Evolutionary conservation across 2,113 vertebrate species (phyloP).

Genomic region (Phodopus roborovskii): DNA sequence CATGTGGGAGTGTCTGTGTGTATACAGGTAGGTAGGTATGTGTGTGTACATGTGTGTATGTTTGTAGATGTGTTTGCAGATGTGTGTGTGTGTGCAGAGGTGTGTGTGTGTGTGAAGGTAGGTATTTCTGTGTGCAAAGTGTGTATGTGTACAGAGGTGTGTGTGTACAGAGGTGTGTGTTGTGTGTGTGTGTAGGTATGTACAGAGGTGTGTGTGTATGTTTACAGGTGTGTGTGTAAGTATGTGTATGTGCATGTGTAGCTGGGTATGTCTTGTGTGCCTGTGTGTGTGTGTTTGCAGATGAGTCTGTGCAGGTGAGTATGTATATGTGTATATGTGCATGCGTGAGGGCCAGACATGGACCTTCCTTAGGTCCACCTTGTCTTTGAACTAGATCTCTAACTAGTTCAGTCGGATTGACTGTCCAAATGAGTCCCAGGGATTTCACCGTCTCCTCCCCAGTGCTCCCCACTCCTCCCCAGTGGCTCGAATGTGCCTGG

Average conservation of each 20-base stretch:
- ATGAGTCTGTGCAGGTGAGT: background rate
- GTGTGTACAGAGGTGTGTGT: too few relatives aligned
- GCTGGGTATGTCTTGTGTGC: background rate
- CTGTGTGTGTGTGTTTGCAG: background rate
- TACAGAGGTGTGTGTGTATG: background rate
- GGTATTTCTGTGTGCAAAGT: background rate
- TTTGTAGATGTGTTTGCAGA: background rate
- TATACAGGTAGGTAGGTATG: background rate
- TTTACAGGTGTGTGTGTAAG: too few relatives aligned
- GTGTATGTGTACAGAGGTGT: background rate
- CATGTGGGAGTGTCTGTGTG: background rate
- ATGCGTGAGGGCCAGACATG: background rate
- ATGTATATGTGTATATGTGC: background rate
- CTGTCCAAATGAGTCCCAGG: background rate
- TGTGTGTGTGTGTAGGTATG: too few relatives aligned
- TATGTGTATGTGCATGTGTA: too few relatives aligned
- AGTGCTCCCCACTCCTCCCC: background rate
- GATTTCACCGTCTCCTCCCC: background rate
- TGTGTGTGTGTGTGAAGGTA: background rate
- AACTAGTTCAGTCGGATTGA: background rate
- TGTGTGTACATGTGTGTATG: background rate
- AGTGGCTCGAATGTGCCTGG: background rate
- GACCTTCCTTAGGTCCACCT: background rate
- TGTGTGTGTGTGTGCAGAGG: background rate
- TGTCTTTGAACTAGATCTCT: background rate